Base-by-base conservation (phyloP, 2,888 invertebrate genomes). In the Phyllotreta striolata region DNA sequence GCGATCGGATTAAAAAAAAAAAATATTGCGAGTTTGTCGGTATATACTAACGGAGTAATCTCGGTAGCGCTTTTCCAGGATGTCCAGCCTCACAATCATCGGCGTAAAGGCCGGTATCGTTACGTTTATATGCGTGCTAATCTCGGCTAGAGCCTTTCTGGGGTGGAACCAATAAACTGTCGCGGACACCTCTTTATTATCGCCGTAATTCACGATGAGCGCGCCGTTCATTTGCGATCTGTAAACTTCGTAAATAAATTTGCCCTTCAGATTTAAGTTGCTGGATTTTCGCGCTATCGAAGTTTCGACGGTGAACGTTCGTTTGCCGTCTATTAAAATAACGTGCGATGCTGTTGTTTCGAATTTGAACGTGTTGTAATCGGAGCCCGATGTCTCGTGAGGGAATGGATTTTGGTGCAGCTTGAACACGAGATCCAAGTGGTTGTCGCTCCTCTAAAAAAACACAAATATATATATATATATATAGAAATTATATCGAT, bases 81-180 rank as follows among this genome's bases (percentile, higher is more conserved):
- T 81, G 70, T 88, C 88, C 0, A 87, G 81, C 55, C 86, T 85
- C 1, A 89, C 79, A 0, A 87, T 82, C 82, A 91, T 88, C 0
- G 93, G 91, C 60, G 88, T 87, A 67, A 91, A 85, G 0, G 89
- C 88, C 0, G 93, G 92, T 47, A 93, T 83, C 0, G 91, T 90
- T 56, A 92, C 82, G 77, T 92, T 92, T 9, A 91, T 81, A 66
- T 88, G 87, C 0, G 87, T 87, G 77, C 92, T 91, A 49, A 91
- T 79, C 13, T 86, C 87, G 70, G 91, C 84, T 49, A 90, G 83
- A 0, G 85, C 84, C 0, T 89, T 88, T 0, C 88, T 85, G 0
- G 93, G 92, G 71, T 88, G 85, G 13, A 84, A 85, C 77, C 90
- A 79, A 76, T 84, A 86, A 54, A 88, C 80, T 0, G 84, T 78